A percentile compares a stretch with the other conserved stretches of the same genome.
phyloP scores from a whole-genome alignment of 2,797 vertebrate species.

The Gallinago nigripennis region DNA sequence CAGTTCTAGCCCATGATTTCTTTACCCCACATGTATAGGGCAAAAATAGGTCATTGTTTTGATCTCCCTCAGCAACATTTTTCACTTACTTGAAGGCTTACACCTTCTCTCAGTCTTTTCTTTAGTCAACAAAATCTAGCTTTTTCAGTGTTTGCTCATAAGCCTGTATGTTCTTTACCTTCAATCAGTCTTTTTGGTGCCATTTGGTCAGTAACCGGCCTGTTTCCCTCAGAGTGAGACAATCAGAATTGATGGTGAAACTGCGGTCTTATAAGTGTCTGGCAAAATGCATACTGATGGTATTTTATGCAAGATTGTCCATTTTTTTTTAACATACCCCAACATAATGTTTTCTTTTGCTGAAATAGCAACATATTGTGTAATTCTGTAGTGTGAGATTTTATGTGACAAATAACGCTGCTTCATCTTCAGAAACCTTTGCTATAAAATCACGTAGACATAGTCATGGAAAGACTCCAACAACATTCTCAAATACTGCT shows the following conservation, averaged over 20 bases:
- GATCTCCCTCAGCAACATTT: not conserved
- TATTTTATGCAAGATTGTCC: not conserved
- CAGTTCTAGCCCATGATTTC: not conserved
- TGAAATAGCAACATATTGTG: not conserved
- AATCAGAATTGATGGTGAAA: not conserved
- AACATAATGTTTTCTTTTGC: not conserved
- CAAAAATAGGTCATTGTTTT: not conserved
- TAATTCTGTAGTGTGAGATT: not conserved
- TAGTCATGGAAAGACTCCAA: not conserved
- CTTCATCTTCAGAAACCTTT: not conserved
- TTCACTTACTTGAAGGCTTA: not conserved
- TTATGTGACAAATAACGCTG: rapidly evolving
- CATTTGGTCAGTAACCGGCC: not conserved
- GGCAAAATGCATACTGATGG: not conserved
- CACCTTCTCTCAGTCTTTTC: not conserved
- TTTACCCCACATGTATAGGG: rapidly evolving
- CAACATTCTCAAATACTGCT: not conserved
- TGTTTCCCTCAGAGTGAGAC: not conserved
- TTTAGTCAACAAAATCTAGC: not conserved
- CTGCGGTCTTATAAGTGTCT: not conserved
- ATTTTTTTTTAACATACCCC: not conserved
- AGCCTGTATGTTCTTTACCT: not conserved
- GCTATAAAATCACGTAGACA: not conserved
- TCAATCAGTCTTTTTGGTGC: not conserved
- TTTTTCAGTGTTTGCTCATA: not conserved